A percentile compares a stretch with the other conserved stretches of the same genome.
Evolutionary conservation across 2,113 vertebrate species (phyloP).

Genomic region (Nestor notabilis): DNA sequence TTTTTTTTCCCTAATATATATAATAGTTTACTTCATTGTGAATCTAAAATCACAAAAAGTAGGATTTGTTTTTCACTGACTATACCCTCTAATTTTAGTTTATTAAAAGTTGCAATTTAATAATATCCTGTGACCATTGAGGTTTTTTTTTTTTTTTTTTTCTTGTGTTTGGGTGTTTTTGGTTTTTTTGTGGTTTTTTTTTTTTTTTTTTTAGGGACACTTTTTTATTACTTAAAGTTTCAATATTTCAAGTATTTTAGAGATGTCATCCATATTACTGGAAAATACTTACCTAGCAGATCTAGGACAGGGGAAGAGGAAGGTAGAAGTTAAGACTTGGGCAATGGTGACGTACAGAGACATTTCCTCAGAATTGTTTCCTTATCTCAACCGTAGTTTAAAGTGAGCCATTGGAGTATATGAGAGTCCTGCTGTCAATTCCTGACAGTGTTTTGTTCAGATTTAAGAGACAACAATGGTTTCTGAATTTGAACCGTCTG

Average conservation of each 20-base stretch:
- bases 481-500: not conserved
- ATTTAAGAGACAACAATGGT: not conserved
- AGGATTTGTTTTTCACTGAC: not conserved
- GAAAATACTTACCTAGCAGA: not conserved
- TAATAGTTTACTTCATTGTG: not conserved
- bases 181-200: no score
- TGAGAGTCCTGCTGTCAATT: not conserved
- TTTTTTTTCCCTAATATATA: not conserved
- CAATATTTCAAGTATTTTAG: not conserved
- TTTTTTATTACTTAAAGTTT: not conserved
- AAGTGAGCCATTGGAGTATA: rapidly evolving
- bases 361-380: not conserved
- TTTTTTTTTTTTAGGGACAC: not conserved
- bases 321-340: not conserved
- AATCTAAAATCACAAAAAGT: not conserved
- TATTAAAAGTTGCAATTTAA: not conserved
- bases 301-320: not conserved
- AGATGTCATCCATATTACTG: not conserved
- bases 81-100: not conserved
- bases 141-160: no score
- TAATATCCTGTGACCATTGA: not conserved
- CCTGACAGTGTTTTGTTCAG: not conserved
- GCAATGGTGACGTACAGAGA: not conserved
- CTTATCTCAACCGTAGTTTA: not conserved
- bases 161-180: no score